Evolutionary conservation across 2,888 invertebrate species (phyloP), one percentile per base, ranked within the genome.

Genomic region (Drosophila monieri): DNA sequence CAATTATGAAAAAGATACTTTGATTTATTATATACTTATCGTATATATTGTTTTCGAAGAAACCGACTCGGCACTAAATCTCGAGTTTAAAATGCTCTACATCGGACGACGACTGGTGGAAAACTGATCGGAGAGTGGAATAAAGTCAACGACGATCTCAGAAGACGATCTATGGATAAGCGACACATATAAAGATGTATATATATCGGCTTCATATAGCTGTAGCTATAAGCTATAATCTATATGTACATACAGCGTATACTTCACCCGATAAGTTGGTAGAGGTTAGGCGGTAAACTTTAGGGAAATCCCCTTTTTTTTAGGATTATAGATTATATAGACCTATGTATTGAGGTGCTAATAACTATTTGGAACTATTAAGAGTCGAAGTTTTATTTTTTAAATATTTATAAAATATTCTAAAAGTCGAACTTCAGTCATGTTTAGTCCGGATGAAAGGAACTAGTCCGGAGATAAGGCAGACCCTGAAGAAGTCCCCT

Each of bases 401-500:
- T 18, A 18, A n/a, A n/a, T n/a, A 25, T 25, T 5, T 6, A 25
- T 25, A 6, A 25, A 0, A 30, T 12, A n/a, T 35, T 35, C 6
- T 35, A 14, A 6, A 6, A 35, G 6, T n/a, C 14, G 2, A 35
- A 35, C 35, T 10, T 8, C 6, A 9, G 39, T 41, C 14, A 15
- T 43, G 49, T 23, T 44, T 43, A 41, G 25, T 27, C 27, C 43
- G 25, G 25, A 44, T 65, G 32, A 43, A 64, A 62, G 27, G 15
- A 27, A 35, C 32, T 65, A 65, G 41, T 32, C 62, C 27, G 14
- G 21, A 44, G 52, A 65, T 43, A 21, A 3, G 10, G 21, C 10
- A 9, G 21, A 21, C 39, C 8, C 15, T 15, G 3, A 18, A 9
- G 39, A 18, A 41, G 39, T 3, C 15, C 14, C n/a, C 15, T 55